phyloP scores from a whole-genome alignment of 2,888 invertebrate species.

The Ectemnius continuus region DNA sequence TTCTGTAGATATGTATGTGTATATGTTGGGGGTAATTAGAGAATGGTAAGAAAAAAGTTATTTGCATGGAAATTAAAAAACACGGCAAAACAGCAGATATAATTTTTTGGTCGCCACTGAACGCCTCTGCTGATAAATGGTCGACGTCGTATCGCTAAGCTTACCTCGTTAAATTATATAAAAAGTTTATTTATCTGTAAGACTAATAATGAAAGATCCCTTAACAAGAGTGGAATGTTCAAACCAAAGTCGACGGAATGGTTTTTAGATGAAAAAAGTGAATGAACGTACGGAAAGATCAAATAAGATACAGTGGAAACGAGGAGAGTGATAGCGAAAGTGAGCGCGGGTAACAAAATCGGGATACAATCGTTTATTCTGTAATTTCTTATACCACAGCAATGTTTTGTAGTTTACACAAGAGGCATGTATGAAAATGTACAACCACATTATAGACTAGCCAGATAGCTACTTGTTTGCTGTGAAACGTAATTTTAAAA shows the following conservation, averaged over 20 bases:
- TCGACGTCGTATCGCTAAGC: slow-evolving; percentile 42
- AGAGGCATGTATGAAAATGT: slow-evolving; percentile 70
- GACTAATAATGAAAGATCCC: slow-evolving; percentile 27
- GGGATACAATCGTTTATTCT: slow-evolving; percentile 73
- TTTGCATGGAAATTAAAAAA: too few relatives aligned
- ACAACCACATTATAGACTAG: slow-evolving; percentile 71
- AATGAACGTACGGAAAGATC: slow-evolving; percentile 51
- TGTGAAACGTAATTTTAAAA: slow-evolving; percentile 61
- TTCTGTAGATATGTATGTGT: too few relatives aligned
- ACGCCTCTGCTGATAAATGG: slow-evolving; percentile 31
- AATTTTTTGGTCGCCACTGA: slow-evolving; percentile 31
- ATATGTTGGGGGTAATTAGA: too few relatives aligned
- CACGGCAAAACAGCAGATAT: slow-evolving; percentile 16
- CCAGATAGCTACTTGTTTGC: slow-evolving; percentile 65
- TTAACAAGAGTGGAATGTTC: slow-evolving; percentile 43
- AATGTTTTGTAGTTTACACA: slow-evolving; percentile 71
- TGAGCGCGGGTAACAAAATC: slow-evolving; percentile 56
- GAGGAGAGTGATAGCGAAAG: slow-evolving; percentile 47
- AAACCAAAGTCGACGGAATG: slow-evolving; percentile 51
- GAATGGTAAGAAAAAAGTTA: too few relatives aligned
- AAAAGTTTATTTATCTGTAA: slow-evolving; percentile 19
- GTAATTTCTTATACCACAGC: slow-evolving; percentile 70
- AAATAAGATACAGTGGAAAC: slow-evolving; percentile 42
- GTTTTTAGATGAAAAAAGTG: slow-evolving; percentile 47
- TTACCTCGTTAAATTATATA: slow-evolving; percentile 33